phyloP scores from a whole-genome alignment of 1,140 invertebrate genomes.

The Kradibia gibbosae region DNA sequence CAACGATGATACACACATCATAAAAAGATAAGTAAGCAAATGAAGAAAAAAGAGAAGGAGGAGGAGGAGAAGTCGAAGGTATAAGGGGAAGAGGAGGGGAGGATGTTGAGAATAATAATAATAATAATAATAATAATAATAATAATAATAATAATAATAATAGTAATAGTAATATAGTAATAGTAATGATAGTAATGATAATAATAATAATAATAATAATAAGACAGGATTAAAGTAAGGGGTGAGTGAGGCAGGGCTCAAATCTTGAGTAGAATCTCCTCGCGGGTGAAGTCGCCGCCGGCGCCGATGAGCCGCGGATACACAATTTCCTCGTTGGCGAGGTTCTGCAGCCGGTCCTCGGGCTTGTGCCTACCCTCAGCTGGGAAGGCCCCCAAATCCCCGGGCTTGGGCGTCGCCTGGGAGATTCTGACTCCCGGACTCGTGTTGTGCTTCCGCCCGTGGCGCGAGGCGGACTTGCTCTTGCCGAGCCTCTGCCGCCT shows the following conservation, averaged over 20 bases:
- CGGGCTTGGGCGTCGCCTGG: not conserved
- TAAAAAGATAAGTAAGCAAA: no score
- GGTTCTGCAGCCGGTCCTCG: constrained; percentile 30
- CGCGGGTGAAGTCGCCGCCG: constrained; percentile 34
- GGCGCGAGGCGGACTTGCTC: not conserved
- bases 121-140: no score
- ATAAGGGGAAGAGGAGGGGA: not conserved
- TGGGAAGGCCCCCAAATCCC: constrained; percentile 2
- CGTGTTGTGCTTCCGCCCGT: not conserved
- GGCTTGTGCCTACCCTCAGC: not conserved
- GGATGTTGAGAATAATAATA: no score
- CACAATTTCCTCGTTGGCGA: constrained; percentile 8
- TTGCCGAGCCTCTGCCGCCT: constrained; percentile 13
- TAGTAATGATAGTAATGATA: no score
- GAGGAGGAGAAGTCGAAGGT: not conserved
- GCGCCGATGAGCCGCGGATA: not conserved
- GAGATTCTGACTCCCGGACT: not conserved
- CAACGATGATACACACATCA: not conserved
- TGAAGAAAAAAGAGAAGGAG: not conserved
- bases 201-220: no score
- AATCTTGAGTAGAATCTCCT: constrained; percentile 40
- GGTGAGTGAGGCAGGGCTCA: not conserved
- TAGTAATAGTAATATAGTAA: no score
- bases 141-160: no score
- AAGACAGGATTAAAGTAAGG: not conserved